A percentile compares a stretch with the other conserved stretches of the same genome.
phyloP scores from a whole-genome alignment of 2,888 invertebrate species.

The Perithous albicinctus region DNA sequence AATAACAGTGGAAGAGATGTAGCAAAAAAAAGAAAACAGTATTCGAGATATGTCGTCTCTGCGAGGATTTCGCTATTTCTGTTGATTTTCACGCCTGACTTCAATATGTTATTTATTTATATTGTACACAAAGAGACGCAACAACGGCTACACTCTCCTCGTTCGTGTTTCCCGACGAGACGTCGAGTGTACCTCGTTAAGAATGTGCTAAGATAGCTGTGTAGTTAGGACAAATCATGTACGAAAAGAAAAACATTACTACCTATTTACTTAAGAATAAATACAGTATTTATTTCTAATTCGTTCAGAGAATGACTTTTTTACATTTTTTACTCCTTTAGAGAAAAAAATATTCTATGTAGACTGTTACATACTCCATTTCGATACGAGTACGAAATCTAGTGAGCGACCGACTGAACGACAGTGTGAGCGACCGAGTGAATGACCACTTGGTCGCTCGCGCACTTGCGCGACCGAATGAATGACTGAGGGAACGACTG shows the following conservation, averaged over 20 bases:
- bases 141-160: not conserved
- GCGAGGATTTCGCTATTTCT: conserved; percentile 21
- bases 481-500: no score
- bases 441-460: no score
- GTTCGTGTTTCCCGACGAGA: not conserved
- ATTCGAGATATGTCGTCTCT: conserved; percentile 36
- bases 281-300: conserved; percentile 57
- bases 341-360: not conserved
- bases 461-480: no score
- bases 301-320: conserved; percentile 33
- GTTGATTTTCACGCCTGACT: conserved; percentile 35
- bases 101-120: conserved; percentile 55
- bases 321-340: not conserved
- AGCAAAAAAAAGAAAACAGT: conserved; percentile 54
- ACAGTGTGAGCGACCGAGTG: no score
- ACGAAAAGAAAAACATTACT: conserved; percentile 12
- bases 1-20: conserved; percentile 18
- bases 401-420: no score
- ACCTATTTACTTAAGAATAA: conserved; percentile 29
- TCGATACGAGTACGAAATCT: no score
- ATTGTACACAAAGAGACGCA: conserved; percentile 17
- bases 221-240: conserved; percentile 36
- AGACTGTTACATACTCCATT: no score
- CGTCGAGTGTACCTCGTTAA: conserved; percentile 20
- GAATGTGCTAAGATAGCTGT: conserved; percentile 10